Base-by-base conservation (phyloP, 92 coral and sea anemone genomes). In the Umimayanthus chanpuru region DNA sequence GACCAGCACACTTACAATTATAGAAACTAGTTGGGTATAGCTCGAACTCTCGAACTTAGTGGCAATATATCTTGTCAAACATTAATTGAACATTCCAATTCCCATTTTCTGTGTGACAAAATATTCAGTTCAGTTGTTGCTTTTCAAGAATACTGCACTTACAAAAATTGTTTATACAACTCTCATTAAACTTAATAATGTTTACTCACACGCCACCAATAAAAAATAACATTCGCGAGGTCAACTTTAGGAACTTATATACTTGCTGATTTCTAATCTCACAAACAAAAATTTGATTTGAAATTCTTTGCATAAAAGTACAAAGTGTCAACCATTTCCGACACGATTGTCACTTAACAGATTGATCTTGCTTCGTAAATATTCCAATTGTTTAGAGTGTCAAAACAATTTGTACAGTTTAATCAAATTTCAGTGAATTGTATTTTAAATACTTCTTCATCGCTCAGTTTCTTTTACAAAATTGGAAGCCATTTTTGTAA, bases 371-470 rank as follows among this genome's bases (percentile, higher is more conserved):
- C 3, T 55, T 55, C 64, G 64, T 55, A 61, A 25, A 81, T 65
- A 39, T 41, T 0, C 6, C 38, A 64, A 9, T 25, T 64, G 85
- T 32, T 55, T 80, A 26, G 23, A 80, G 86, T 66, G 86, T 23
- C 40, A 39, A n/a, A 41, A 10, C 14, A 82, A 29, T 26, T 44
- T 83, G 64, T 47, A 41, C 78, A 61, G 0, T 41, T 83, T 83
- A 36, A 83, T 83, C 87, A 83, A 68, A 70, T 67, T 43, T 82
- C 80, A 61, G 76, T 65, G 23, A 82, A 26, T 39, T 40, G 56
- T 82, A 7, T 67, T 41, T 82, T 21, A 5, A 65, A 65, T 30
- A 39, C 39, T 38, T 23, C 26, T 6, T 70, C 43, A 82, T 65
- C 61, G 20, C 5, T 26, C 16, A 68, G 5, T 43, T 83, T 25